Percentiles rank a stretch among this genome's conserved stretches.
These are phyloP conservation scores for Cathartes aura DNA, from an alignment of 2,113 vertebrate species.

Conservation along the genomic window DNA sequence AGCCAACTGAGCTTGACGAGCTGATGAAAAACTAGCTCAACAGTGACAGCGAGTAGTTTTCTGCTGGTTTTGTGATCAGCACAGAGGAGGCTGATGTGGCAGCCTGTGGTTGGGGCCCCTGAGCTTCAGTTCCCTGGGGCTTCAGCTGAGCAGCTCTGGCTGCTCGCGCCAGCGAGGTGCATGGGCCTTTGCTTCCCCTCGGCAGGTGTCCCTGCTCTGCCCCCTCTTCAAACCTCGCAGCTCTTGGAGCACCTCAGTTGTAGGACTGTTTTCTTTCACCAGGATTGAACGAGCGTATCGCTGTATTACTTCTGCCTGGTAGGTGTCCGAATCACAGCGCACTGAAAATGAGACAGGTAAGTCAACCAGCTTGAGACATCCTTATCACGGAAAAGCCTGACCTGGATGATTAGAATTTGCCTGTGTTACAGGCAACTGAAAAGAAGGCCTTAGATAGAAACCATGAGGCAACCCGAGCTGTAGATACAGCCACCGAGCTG, in stretches of 20 bases:
- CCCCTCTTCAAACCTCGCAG: not conserved
- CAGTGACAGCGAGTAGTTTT: not conserved
- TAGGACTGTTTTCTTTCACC: not conserved
- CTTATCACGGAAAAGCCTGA: not conserved
- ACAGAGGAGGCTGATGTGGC: not conserved
- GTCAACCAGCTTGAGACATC: not conserved
- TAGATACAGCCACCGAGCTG: not conserved
- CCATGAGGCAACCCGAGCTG: not conserved
- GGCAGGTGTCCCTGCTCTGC: not conserved
- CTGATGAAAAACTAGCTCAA: not conserved
- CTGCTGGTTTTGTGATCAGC: not conserved
- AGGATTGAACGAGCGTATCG: accelerated
- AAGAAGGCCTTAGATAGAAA: not conserved
- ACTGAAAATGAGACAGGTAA: not conserved
- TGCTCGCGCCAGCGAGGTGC: not conserved
- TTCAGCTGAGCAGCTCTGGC: accelerated
- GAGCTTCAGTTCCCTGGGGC: not conserved
- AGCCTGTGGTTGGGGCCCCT: not conserved
- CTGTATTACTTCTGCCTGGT: not conserved
- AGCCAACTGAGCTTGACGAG: not conserved
- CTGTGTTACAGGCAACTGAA: not conserved
- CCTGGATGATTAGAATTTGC: not conserved
- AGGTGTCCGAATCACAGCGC: accelerated
- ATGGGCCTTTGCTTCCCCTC: not conserved
- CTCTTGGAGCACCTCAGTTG: not conserved